phyloP scores from a whole-genome alignment of 2,113 vertebrate species.

The Centropus unirufus region DNA sequence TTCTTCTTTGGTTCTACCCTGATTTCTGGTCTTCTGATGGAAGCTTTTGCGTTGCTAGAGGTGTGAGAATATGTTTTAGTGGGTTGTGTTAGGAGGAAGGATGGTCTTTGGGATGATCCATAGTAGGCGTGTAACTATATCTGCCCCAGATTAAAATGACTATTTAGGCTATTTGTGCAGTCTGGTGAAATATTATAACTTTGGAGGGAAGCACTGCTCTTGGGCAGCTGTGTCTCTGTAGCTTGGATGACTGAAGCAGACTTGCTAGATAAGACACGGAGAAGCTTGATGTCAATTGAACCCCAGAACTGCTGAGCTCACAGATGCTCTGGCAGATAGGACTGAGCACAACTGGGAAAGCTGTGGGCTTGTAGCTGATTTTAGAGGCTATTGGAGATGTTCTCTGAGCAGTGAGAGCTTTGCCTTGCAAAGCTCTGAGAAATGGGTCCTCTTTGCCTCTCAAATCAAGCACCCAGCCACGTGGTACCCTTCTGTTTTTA shows the following conservation, averaged over 20 bases:
- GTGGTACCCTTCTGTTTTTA: background rate
- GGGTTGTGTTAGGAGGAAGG: background rate
- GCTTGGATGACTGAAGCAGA: background rate
- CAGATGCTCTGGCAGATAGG: background rate
- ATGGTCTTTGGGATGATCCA: background rate
- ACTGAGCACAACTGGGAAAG: background rate
- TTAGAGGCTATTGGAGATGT: background rate
- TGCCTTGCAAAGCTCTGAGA: background rate
- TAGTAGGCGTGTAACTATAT: background rate
- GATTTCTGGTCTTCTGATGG: background rate
- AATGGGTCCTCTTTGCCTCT: background rate
- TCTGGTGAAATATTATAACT: background rate
- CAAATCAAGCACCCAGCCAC: background rate
- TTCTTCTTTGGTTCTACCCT: background rate
- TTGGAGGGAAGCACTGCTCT: background rate
- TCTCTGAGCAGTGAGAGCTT: background rate
- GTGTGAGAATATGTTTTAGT: background rate
- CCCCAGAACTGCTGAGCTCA: background rate
- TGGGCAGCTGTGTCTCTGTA: background rate
- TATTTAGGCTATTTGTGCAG: background rate
- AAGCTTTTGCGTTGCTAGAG: background rate
- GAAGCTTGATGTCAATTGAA: background rate
- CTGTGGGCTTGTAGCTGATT: background rate
- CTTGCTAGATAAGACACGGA: background rate
- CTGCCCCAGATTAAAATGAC: background rate